phyloP scores from a whole-genome alignment of 2,797 vertebrate genomes.

The Cynopterus sphinx region DNA sequence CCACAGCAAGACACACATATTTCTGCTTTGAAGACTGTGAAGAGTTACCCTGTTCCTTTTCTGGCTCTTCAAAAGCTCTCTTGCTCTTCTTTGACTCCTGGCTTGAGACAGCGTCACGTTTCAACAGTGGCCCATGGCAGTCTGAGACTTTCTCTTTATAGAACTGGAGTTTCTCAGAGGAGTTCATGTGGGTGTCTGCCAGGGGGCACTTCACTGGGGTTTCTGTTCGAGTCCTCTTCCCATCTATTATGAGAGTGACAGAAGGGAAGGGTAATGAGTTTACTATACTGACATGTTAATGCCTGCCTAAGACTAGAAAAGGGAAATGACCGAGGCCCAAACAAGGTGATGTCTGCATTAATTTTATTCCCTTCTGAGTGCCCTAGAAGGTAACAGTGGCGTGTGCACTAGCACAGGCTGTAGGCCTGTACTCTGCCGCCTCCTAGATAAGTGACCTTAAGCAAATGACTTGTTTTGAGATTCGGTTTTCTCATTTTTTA shows the following conservation, averaged over 20 bases:
- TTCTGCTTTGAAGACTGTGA: constrained; percentile 86
- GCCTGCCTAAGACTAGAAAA: background rate
- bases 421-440: background rate
- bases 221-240: constrained; percentile 76
- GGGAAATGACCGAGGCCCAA: background rate
- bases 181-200: constrained; percentile 74
- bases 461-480: background rate
- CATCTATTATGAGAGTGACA: constrained; percentile 88
- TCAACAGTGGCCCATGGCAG: constrained; percentile 75
- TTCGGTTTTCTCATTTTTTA: background rate
- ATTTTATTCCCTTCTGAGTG: background rate
- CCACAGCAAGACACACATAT: constrained; percentile 85
- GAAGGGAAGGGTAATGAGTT: background rate
- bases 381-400: background rate
- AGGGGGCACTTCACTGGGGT: constrained; percentile 68
- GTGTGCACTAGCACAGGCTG: background rate
- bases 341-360: background rate
- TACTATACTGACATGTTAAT: rapidly evolving
- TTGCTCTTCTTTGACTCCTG: constrained; percentile 78
- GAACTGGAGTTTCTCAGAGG: constrained; percentile 90
- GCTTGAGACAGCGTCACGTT: constrained; percentile 57
- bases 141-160: constrained; percentile 84
- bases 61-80: constrained; percentile 82
- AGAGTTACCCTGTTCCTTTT: constrained; percentile 65
- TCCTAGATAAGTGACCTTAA: background rate